These are phyloP conservation scores for Synanthedon andrenaeformis DNA, from an alignment of 2,888 invertebrate species.

Conservation along the genomic window DNA sequence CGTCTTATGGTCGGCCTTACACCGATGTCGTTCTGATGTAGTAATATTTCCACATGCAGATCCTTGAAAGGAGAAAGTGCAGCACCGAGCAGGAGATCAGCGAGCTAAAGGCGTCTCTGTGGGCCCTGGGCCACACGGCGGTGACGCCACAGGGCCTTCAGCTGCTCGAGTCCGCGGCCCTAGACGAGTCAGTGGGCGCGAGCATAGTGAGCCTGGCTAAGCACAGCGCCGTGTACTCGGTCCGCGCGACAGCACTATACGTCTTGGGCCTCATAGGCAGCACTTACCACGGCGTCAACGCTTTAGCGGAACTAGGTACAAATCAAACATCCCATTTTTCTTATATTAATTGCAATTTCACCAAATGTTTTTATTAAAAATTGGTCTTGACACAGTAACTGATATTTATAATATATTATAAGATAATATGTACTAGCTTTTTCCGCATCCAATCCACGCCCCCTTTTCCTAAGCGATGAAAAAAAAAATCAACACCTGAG, in stretches of 20 bases:
- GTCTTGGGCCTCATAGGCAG: conserved; percentile 87
- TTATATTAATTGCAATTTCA: too few species aligned
- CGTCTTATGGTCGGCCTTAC: too few species aligned
- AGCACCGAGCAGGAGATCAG: conserved; percentile 77
- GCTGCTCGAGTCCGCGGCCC: conserved; percentile 67
- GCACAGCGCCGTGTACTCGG: conserved; percentile 84
- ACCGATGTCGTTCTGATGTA: too few species aligned
- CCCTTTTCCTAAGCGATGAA: too few species aligned
- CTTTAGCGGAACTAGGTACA: conserved; percentile 77
- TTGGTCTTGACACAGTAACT: too few species aligned
- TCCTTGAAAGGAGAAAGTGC: conserved; percentile 65
- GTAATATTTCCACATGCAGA: conserved; percentile 17
- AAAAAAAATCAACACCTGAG: too few species aligned
- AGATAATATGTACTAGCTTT: too few species aligned
- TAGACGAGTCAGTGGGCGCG: conserved; percentile 52
- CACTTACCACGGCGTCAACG: conserved; percentile 85
- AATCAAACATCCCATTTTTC: too few species aligned
- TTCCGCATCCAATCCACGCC: too few species aligned
- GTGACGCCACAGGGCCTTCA: conserved; percentile 82
- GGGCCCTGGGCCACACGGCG: conserved; percentile 89
- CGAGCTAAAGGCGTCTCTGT: conserved; percentile 87
- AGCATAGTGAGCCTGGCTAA: conserved; percentile 77
- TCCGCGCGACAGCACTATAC: conserved; percentile 91
- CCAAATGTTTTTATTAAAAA: too few species aligned
- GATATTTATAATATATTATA: too few species aligned